Conservation (phyloP, 1,140 invertebrate genomes). For the Pseudoatta argentina region DNA sequence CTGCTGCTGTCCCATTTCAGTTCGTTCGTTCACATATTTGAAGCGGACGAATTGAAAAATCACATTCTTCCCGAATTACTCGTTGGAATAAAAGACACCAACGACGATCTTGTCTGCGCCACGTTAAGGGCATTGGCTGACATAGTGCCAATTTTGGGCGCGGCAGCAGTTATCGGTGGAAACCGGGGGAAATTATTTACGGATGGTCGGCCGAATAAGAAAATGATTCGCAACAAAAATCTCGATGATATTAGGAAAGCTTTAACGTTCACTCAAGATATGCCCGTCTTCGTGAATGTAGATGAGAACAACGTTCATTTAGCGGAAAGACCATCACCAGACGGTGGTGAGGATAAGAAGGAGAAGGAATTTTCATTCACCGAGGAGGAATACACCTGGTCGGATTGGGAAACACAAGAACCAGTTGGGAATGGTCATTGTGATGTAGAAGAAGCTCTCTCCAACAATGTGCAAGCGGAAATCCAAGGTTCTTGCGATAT, state of each 20-base stretch:
- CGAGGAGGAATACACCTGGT: slow-evolving; percentile 88
- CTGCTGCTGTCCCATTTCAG: slow-evolving; percentile 91
- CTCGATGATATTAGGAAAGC: neutral
- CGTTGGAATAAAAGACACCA: slow-evolving; percentile 93
- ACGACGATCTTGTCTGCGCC: slow-evolving; percentile 92
- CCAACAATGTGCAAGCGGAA: neutral
- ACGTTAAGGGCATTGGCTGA: slow-evolving; percentile 93
- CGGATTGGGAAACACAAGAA: slow-evolving; percentile 91
- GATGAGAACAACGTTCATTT: slow-evolving; percentile 80
- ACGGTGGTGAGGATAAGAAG: slow-evolving; percentile 92
- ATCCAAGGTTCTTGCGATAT: neutral
- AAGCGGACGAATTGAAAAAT: slow-evolving; percentile 89
- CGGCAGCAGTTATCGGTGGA: slow-evolving; percentile 92
- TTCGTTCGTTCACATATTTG: slow-evolving; percentile 90
- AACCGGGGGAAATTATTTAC: slow-evolving; percentile 93
- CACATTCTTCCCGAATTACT: slow-evolving; percentile 93
- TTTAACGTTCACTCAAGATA: slow-evolving; percentile 21
- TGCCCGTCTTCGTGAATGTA: slow-evolving; percentile 12
- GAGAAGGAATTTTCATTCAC: slow-evolving; percentile 85
- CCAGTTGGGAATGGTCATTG: slow-evolving; percentile 20
- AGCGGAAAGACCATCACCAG: slow-evolving; percentile 92
- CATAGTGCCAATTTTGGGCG: slow-evolving; percentile 93
- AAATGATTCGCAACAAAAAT: slow-evolving; percentile 48
- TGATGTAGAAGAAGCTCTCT: neutral
- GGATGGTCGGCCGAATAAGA: slow-evolving; percentile 91